Percentiles rank a stretch among this genome's conserved stretches.
phyloP scores from a whole-genome alignment of 1,140 invertebrate species.

The Aleiodes sp. region DNA sequence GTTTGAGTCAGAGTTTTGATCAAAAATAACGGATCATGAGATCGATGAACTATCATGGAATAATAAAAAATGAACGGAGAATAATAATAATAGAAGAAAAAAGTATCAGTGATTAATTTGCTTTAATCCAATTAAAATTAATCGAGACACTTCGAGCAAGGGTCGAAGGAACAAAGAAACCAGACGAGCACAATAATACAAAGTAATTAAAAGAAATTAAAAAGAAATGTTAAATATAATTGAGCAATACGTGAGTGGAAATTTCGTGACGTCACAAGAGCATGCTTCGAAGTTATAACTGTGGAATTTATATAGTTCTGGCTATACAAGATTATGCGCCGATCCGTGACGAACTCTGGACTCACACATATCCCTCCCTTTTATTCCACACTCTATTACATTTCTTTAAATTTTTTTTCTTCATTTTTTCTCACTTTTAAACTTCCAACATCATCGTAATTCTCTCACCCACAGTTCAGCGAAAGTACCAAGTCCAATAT shows the following conservation, averaged over 20 bases:
- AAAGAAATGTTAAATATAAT: too few species aligned
- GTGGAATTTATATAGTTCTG: neutral
- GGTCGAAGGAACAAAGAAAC: neutral
- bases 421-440: too few species aligned
- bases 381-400: neutral
- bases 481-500: neutral
- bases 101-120: slow-evolving; percentile 8
- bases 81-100: too few species aligned
- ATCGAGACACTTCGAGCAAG: neutral
- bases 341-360: slow-evolving; percentile 26
- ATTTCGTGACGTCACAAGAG: slow-evolving; percentile 52
- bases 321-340: neutral
- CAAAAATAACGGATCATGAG: too few species aligned
- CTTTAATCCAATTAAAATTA: neutral
- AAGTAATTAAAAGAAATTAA: slow-evolving; percentile 38
- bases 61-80: slow-evolving; percentile 12
- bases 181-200: slow-evolving; percentile 29
- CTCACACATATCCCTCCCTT: neutral
- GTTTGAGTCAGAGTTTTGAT: neutral
- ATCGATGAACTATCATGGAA: slow-evolving; percentile 18
- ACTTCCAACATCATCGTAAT: neutral
- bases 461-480: neutral
- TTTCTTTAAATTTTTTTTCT: neutral
- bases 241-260: slow-evolving; percentile 45
- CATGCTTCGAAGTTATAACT: neutral